Percentiles rank a stretch among this genome's conserved stretches.
Conservation (phyloP, 2,888 invertebrate species). For the Synergus itoensis region DNA sequence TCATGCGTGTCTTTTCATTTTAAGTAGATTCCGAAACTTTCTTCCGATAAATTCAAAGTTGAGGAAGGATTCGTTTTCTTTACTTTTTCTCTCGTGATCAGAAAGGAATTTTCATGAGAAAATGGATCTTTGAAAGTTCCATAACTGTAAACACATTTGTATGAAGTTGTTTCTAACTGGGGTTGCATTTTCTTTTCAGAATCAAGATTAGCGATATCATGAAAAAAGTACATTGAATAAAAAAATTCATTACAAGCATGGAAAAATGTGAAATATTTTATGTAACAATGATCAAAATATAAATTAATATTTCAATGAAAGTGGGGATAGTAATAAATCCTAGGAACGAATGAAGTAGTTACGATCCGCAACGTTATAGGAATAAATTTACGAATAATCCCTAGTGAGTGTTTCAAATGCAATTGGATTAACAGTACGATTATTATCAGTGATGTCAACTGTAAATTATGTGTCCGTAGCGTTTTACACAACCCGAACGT, state of each 20-base stretch:
- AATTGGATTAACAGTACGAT: slow-evolving; percentile 42
- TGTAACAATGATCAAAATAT: not conserved
- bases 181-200: not conserved
- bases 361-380: slow-evolving; percentile 32
- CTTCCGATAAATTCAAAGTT: slow-evolving; percentile 16
- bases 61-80: not conserved
- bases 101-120: slow-evolving; percentile 26
- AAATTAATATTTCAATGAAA: not conserved
- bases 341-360: slow-evolving; percentile 15
- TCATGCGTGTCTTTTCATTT: slow-evolving; percentile 2
- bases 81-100: slow-evolving; percentile 13
- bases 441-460: slow-evolving; percentile 29
- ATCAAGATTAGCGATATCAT: too few species aligned
- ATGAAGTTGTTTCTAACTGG: slow-evolving; percentile 41
- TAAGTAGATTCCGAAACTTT: slow-evolving; percentile 21
- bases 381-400: slow-evolving; percentile 38
- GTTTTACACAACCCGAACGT: slow-evolving; percentile 30
- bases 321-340: slow-evolving; percentile 8
- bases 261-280: too few species aligned
- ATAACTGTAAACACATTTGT: slow-evolving; percentile 66
- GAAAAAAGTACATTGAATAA: too few species aligned
- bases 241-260: not conserved
- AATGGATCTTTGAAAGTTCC: slow-evolving; percentile 46
- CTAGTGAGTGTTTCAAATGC: slow-evolving; percentile 38
- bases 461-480: slow-evolving; percentile 23